These are phyloP conservation scores for Oscheius myriophilus DNA, from an alignment of 2,888 invertebrate genomes.

Conservation along the genomic window DNA sequence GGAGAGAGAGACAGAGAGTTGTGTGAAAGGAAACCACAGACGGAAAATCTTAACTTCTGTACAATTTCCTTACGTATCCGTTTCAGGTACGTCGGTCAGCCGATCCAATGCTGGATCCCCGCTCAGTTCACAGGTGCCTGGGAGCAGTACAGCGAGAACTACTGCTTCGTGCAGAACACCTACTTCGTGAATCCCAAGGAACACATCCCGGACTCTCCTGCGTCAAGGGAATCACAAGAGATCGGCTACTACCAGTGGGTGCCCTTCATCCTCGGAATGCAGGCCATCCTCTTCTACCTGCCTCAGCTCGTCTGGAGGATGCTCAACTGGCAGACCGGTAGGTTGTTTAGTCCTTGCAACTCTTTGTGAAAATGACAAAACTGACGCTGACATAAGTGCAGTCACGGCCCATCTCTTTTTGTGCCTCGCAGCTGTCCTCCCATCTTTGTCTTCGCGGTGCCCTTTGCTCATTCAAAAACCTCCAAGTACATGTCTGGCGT, in stretches of 20 bases:
- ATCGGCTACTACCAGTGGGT: conserved; percentile 63
- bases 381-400: not conserved
- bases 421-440: not conserved
- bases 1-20: too few species aligned
- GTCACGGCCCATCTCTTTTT: not conserved
- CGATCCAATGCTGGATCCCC: conserved; percentile 71
- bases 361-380: not conserved
- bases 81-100: conserved; percentile 68
- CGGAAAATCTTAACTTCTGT: not conserved
- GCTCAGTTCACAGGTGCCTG: conserved; percentile 70
- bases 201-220: conserved; percentile 64
- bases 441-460: not conserved
- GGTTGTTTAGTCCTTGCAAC: not conserved
- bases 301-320: conserved; percentile 74
- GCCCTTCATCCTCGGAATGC: conserved; percentile 72
- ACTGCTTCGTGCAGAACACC: conserved; percentile 70
- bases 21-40: too few species aligned
- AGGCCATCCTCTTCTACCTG: conserved; percentile 74
- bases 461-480: not conserved
- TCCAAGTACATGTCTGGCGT: too few species aligned
- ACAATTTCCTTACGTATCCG: not conserved
- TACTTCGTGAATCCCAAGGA: conserved; percentile 68
- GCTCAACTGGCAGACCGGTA: conserved; percentile 72
- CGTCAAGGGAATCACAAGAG: conserved; percentile 15
- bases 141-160: conserved; percentile 71